Conservation (phyloP, 2,888 invertebrate genomes). For the Andrena minutula region DNA sequence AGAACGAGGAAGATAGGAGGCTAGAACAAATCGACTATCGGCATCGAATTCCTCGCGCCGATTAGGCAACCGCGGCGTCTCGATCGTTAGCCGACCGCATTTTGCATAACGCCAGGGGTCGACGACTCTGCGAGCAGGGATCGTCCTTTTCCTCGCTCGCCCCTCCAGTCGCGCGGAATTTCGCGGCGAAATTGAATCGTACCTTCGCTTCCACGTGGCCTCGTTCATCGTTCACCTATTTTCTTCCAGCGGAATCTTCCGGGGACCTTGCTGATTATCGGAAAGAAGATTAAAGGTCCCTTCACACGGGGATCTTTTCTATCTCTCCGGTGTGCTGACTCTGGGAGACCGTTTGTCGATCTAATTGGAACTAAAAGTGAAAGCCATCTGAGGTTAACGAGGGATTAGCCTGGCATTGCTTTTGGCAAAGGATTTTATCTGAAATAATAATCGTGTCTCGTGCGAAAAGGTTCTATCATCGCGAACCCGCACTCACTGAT, state of each 20-base stretch:
- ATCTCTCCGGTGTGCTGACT: too few species aligned
- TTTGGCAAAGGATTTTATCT: too few species aligned
- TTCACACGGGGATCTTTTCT: too few species aligned
- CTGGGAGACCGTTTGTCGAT: too few species aligned
- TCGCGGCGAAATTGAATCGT: not conserved
- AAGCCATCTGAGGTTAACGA: too few species aligned
- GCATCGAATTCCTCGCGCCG: not conserved
- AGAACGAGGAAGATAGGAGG: not conserved
- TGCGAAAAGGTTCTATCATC: too few species aligned
- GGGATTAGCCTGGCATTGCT: too few species aligned
- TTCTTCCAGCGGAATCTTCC: not conserved
- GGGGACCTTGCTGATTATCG: too few species aligned
- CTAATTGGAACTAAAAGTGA: too few species aligned
- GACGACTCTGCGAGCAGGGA: slow-evolving; percentile 39
- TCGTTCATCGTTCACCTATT: not conserved
- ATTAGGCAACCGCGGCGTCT: slow-evolving; percentile 50
- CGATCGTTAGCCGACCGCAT: slow-evolving; percentile 71
- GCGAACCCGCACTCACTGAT: too few species aligned
- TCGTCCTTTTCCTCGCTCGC: not conserved
- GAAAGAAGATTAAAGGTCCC: too few species aligned
- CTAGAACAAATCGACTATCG: not conserved
- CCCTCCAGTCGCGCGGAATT: slow-evolving; percentile 1
- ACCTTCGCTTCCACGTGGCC: not conserved
- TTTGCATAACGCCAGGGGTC: slow-evolving; percentile 73
- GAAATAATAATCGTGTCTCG: too few species aligned